Conservation (phyloP, 1,140 invertebrate species). For the Rhyacophila brunnea region DNA sequence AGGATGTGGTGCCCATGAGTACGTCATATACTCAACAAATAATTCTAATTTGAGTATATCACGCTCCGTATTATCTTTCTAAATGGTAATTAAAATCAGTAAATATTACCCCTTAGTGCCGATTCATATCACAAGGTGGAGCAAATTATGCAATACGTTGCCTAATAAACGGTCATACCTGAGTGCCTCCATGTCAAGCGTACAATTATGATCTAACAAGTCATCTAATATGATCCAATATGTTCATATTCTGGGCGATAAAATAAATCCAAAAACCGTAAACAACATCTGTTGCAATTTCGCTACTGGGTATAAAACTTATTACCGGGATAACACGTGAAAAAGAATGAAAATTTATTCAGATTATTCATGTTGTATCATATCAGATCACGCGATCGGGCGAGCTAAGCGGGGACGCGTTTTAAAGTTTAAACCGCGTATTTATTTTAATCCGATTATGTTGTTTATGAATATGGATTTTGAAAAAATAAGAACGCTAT, state of each 20-base stretch:
- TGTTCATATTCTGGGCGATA: constrained; percentile 9
- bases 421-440: constrained; percentile 19
- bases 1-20: too few species aligned
- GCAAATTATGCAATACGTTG: neutral
- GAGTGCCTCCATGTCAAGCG: constrained; percentile 13
- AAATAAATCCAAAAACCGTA: constrained; percentile 5
- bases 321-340: constrained; percentile 1
- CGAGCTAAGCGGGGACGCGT: neutral
- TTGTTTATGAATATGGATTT: constrained; percentile 16
- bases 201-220: constrained; percentile 16
- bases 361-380: constrained; percentile 11
- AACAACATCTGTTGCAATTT: constrained; percentile 30
- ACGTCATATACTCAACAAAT: too few species aligned
- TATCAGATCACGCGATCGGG: constrained; percentile 16
- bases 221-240: constrained; percentile 18
- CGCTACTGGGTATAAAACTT: neutral
- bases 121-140: too few species aligned
- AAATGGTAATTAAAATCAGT: too few species aligned
- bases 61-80: too few species aligned
- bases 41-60: neutral
- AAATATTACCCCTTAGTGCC: neutral
- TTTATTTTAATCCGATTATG: constrained; percentile 21
- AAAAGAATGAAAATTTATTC: constrained; percentile 19
- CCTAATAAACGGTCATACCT: constrained; percentile 10
- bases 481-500: constrained; percentile 21